Base-by-base conservation (phyloP, 2,888 invertebrate genomes). In the Horisme vitalbata region DNA sequence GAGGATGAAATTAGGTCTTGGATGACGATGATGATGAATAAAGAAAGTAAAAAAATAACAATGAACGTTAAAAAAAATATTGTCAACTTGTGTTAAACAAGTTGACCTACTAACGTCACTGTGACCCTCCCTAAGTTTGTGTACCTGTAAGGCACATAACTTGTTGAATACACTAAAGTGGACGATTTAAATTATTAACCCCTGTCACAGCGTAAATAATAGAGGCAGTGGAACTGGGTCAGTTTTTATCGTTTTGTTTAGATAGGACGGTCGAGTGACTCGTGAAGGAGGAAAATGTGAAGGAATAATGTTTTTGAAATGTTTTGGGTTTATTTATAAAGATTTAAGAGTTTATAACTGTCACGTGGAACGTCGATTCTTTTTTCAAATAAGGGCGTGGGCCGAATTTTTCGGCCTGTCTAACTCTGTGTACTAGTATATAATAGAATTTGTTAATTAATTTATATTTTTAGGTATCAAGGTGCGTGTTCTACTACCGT, bases 151-250 rank as follows among this genome's bases (percentile, higher is more conserved):
- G 15, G 21, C 26, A 27, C 36, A 33, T 37, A 45, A 47, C 47
- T 47, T 47, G 47, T 47, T 47, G 47, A 45, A 47, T 33, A 33
- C 36, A 10, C 11, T 31, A 10, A 27, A 33, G 33, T 41, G 13
- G 21, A 15, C 36, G 24, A 18, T 41, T 47, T 47, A 46, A 57
- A 57, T 57, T 55, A 57, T 57, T 53, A 57, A 57, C 55, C 34
- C 24, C 24, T n/a, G 49, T 32, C 45, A 44, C 45, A 26, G 35
- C 14, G 41, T 11, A 41, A 41, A 46, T 41, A 41, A 36, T 41
- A 34, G 30, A 9, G 21, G 9, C 18, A 13, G n/a, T 9, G 10
- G 39, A 51, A 51, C 10, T 46, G 49, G 53, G 55, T 55, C 53
- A 47, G 45, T 55, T 53, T 55, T 55, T 58, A 54, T 58, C 46